A percentile compares a stretch with the other conserved stretches of the same genome.
Conservation (phyloP, 2,797 vertebrate genomes). For the Coranthus polyacanthus region DNA sequence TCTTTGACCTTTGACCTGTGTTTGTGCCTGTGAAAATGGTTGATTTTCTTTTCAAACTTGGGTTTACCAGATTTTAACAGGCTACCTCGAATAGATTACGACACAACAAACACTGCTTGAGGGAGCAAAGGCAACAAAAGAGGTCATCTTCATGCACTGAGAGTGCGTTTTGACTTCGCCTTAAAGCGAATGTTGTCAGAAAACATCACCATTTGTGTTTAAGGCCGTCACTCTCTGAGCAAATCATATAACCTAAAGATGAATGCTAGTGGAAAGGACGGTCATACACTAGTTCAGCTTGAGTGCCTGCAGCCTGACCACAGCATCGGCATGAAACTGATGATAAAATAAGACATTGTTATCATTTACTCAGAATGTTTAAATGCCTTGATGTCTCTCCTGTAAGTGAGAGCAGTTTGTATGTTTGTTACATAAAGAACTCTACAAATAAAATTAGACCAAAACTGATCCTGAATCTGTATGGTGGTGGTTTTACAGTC, state of each 20-base stretch:
- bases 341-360: slow-evolving; percentile 36
- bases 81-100: slow-evolving; percentile 31
- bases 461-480: slow-evolving; percentile 14
- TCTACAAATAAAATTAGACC: slow-evolving; percentile 71
- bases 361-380: slow-evolving; percentile 55
- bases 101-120: slow-evolving; percentile 28
- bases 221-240: background rate
- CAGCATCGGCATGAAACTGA: slow-evolving; percentile 68
- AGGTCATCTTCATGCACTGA: background rate
- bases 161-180: slow-evolving; percentile 37
- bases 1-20: slow-evolving; percentile 25
- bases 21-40: slow-evolving; percentile 48
- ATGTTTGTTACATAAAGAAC: slow-evolving; percentile 73
- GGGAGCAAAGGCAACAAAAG: background rate
- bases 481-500: slow-evolving; percentile 17
- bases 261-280: slow-evolving; percentile 14
- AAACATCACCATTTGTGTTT: slow-evolving; percentile 6
- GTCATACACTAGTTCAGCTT: slow-evolving; percentile 28
- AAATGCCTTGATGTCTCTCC: slow-evolving; percentile 55
- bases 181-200: slow-evolving; percentile 20
- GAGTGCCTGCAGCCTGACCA: slow-evolving; percentile 65
- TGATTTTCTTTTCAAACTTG: slow-evolving; percentile 14
- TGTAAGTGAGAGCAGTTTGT: slow-evolving; percentile 69
- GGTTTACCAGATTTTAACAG: slow-evolving; percentile 17
- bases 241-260: slow-evolving; percentile 2